Conservation (phyloP, 2,888 invertebrate species). For the Hydropsyche betteni region DNA sequence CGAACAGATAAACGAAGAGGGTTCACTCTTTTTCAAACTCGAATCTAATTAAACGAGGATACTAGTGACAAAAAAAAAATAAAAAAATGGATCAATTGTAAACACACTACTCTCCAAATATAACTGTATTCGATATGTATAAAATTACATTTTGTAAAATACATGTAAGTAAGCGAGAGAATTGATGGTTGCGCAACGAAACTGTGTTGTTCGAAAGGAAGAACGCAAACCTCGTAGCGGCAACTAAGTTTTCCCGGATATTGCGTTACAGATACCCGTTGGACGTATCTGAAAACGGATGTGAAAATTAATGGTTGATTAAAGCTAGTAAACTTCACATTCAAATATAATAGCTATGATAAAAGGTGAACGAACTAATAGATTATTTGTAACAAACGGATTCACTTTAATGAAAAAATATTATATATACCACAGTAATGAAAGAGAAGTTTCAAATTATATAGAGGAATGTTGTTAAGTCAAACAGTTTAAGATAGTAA, state of each 20-base stretch:
- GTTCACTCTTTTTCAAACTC: constrained; percentile 6
- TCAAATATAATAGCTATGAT: no score
- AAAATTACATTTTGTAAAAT: neutral
- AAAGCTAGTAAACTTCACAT: constrained; percentile 41
- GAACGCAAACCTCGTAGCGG: neutral
- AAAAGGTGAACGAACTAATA: no score
- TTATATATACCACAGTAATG: no score
- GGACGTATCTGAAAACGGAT: constrained; percentile 35
- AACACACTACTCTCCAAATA: no score
- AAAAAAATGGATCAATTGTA: no score
- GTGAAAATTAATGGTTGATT: constrained; percentile 46
- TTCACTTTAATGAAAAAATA: constrained; percentile 3
- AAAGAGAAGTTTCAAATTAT: no score
- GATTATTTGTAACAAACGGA: no score
- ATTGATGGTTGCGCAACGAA: neutral
- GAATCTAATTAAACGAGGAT: constrained; percentile 28
- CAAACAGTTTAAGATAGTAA: no score
- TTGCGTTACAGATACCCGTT: constrained; percentile 31
- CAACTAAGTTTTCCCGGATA: constrained; percentile 30
- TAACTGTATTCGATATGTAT: no score
- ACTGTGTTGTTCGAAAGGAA: constrained; percentile 11
- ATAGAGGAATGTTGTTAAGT: no score
- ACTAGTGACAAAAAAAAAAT: neutral
- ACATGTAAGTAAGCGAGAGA: neutral
- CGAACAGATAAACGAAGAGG: constrained; percentile 37